phyloP scores from a whole-genome alignment of 1,140 invertebrate genomes.

The Choristoneura fumiferana region DNA sequence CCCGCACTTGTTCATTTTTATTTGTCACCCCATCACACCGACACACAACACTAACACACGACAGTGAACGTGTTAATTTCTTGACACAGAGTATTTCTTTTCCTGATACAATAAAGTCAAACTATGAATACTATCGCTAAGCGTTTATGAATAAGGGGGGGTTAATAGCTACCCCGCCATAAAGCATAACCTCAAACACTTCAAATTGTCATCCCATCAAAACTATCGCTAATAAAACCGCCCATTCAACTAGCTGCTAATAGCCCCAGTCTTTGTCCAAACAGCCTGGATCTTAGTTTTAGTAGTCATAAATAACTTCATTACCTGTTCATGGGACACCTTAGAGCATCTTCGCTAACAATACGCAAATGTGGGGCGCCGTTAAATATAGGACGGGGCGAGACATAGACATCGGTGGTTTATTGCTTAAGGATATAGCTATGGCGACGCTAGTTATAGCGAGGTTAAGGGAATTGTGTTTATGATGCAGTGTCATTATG shows the following conservation, averaged over 20 bases:
- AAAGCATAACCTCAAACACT: neutral
- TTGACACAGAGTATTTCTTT: too few relatives aligned
- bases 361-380: constrained; percentile 61
- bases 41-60: too few relatives aligned
- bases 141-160: too few relatives aligned
- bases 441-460: too few relatives aligned
- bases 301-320: constrained; percentile 69
- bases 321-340: constrained; percentile 63
- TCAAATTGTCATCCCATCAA: constrained; percentile 33
- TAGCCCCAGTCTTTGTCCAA: constrained; percentile 54
- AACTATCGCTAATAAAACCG: constrained; percentile 45
- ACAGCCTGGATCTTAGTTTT: constrained; percentile 45
- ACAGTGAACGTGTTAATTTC: too few relatives aligned
- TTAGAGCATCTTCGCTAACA: constrained; percentile 59
- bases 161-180: too few relatives aligned
- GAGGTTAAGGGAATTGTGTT: too few relatives aligned
- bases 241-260: constrained; percentile 41
- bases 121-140: too few relatives aligned
- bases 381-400: constrained; percentile 58
- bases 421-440: constrained; percentile 31
- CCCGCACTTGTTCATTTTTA: too few relatives aligned
- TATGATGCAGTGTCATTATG: too few relatives aligned
- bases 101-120: too few relatives aligned
- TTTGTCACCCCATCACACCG: too few relatives aligned
- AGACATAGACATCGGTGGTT: constrained; percentile 57